Evolutionary conservation across 1,140 invertebrate species (phyloP).

Genomic region (Radopholus similis): DNA sequence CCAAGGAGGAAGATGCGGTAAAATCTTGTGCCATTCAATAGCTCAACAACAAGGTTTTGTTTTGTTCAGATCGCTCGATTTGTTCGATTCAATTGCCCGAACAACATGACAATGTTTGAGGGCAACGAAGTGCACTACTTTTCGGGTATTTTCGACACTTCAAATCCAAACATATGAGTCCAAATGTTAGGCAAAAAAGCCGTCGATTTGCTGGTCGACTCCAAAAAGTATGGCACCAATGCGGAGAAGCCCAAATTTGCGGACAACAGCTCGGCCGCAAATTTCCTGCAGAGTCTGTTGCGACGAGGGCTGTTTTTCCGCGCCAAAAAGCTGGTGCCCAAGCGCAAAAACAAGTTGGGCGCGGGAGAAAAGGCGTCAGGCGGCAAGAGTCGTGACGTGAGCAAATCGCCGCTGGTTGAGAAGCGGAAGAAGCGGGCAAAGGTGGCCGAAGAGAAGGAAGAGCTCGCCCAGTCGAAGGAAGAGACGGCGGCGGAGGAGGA

Average conservation of each 20-base stretch:
- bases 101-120: constrained; percentile 88
- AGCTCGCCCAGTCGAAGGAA: neutral
- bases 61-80: constrained; percentile 75
- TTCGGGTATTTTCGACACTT: constrained; percentile 68
- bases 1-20: constrained; percentile 79
- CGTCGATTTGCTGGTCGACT: constrained; percentile 82
- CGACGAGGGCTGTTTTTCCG: constrained; percentile 49
- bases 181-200: constrained; percentile 69
- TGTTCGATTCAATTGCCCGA: constrained; percentile 83
- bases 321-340: constrained; percentile 49
- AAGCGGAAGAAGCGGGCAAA: constrained; percentile 61
- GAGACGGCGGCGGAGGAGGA: constrained; percentile 5
- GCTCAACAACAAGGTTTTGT: neutral
- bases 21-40: neutral
- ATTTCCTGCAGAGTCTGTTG: constrained; percentile 72
- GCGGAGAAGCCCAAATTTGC: constrained; percentile 74
- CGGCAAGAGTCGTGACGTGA: constrained; percentile 53
- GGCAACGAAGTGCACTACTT: constrained; percentile 95
- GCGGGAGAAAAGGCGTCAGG: constrained; percentile 72
- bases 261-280: constrained; percentile 73
- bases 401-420: constrained; percentile 55
- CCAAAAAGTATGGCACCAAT: constrained; percentile 80
- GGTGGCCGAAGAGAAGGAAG: constrained; percentile 41
- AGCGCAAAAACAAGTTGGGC: constrained; percentile 70
- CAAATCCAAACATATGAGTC: neutral